Evolutionary conservation across 2,888 invertebrate species (phyloP).

Genomic region (Mantis religiosa): DNA sequence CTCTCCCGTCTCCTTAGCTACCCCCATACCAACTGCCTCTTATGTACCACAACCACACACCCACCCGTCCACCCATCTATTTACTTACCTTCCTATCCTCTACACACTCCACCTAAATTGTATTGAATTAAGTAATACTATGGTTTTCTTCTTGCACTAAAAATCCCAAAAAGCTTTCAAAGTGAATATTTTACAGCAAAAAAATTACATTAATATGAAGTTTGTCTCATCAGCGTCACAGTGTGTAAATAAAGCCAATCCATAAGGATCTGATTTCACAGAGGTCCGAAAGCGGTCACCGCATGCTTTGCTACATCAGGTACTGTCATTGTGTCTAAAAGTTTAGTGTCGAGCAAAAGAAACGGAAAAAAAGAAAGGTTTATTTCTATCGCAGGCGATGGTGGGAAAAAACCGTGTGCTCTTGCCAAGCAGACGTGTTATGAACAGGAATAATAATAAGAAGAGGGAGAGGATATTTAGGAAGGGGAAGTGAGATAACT

Average conservation of each 20-base stretch:
- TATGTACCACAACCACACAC: too few relatives aligned
- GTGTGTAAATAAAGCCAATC: neutral
- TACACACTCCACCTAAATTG: too few relatives aligned
- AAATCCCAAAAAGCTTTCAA: too few relatives aligned
- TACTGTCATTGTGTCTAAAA: neutral
- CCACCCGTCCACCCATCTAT: too few relatives aligned
- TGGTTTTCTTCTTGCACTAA: neutral
- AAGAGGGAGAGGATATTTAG: neutral
- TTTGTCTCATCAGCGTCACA: neutral
- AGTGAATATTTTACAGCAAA: neutral
- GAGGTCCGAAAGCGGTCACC: neutral
- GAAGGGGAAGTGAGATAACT: neutral
- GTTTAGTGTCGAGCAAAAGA: neutral
- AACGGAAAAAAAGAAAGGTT: conserved; percentile 5
- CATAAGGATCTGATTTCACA: neutral
- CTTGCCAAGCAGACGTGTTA: conserved; percentile 6
- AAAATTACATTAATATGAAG: neutral
- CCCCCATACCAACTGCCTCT: too few relatives aligned
- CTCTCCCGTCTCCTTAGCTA: too few relatives aligned
- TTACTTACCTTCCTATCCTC: too few relatives aligned
- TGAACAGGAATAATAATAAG: neutral
- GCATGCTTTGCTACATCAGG: neutral
- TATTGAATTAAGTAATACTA: too few relatives aligned
- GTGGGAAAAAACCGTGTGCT: neutral
- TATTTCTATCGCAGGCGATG: neutral